Percentiles rank a stretch among this genome's conserved stretches.
Conservation (phyloP, 2,797 vertebrate genomes). For the Myripristis jacobus region DNA sequence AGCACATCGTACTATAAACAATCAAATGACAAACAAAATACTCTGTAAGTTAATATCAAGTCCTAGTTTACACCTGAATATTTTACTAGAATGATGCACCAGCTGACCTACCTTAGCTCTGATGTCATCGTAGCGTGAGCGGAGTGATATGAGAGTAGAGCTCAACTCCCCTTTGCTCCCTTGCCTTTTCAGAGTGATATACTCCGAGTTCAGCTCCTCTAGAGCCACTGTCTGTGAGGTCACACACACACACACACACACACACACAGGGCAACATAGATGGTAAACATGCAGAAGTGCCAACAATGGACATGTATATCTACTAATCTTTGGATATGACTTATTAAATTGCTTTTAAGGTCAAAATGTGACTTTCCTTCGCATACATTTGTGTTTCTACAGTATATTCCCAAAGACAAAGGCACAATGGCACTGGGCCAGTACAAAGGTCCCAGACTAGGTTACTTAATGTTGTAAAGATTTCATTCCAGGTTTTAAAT, state of each 20-base stretch:
- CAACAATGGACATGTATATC: background rate
- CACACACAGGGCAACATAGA: background rate
- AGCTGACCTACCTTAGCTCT: conserved; percentile 68
- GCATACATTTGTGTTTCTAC: background rate
- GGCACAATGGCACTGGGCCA: too few species aligned
- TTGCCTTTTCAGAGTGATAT: conserved; percentile 66
- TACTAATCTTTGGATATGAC: too few species aligned
- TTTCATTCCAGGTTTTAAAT: background rate
- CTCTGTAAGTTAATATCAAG: background rate
- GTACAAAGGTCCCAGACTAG: too few species aligned
- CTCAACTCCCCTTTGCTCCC: conserved; percentile 60
- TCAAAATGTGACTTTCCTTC: too few species aligned
- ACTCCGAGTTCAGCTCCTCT: conserved; percentile 76
- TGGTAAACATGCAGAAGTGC: background rate
- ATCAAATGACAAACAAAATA: background rate
- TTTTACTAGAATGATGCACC: background rate
- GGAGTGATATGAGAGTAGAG: conserved; percentile 60
- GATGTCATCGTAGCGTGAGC: conserved; percentile 71
- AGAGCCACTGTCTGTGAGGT: conserved; percentile 71
- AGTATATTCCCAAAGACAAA: background rate
- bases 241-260: background rate
- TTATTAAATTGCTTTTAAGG: too few species aligned
- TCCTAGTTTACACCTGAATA: background rate
- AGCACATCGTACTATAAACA: conserved; percentile 82
- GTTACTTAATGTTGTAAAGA: background rate